Conservation (phyloP, 2,113 vertebrate species). For the Leuciscus idus region DNA sequence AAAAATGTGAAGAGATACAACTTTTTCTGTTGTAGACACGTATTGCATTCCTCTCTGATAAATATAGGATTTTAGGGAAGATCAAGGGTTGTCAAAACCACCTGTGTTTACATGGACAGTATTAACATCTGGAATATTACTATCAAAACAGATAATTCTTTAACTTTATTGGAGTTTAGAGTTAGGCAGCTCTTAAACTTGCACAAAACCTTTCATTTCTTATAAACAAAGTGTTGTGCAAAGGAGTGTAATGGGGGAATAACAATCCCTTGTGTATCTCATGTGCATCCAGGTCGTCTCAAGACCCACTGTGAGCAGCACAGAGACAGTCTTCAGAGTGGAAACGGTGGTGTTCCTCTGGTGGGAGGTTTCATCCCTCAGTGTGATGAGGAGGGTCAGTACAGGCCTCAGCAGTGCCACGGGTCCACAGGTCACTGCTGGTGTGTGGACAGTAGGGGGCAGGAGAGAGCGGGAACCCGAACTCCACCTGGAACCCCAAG, state of each 20-base stretch:
- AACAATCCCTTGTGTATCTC: neutral
- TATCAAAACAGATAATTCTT: neutral
- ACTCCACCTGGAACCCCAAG: slow-evolving; percentile 62
- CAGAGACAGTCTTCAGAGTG: slow-evolving; percentile 46
- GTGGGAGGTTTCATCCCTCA: slow-evolving; percentile 72
- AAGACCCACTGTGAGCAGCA: slow-evolving; percentile 72
- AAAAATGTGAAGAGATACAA: neutral
- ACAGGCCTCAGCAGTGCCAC: slow-evolving; percentile 78
- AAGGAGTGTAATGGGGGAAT: neutral
- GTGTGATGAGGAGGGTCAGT: slow-evolving; percentile 77
- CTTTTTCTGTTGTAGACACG: neutral
- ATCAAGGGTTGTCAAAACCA: neutral
- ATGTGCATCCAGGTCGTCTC: slow-evolving; percentile 63
- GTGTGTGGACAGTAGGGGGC: slow-evolving; percentile 73
- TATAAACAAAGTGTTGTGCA: neutral
- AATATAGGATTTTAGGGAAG: neutral
- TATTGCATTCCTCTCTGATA: neutral
- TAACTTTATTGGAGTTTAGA: slow-evolving; percentile 9
- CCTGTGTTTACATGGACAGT: neutral
- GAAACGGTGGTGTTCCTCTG: neutral
- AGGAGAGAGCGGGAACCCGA: slow-evolving; percentile 73
- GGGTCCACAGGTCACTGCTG: slow-evolving; percentile 76
- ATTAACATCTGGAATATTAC: neutral
- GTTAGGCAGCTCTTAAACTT: neutral
- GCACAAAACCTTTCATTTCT: neutral